phyloP scores from a whole-genome alignment of 2,888 invertebrate genomes.

The Chalcosyrphus nemorum region DNA sequence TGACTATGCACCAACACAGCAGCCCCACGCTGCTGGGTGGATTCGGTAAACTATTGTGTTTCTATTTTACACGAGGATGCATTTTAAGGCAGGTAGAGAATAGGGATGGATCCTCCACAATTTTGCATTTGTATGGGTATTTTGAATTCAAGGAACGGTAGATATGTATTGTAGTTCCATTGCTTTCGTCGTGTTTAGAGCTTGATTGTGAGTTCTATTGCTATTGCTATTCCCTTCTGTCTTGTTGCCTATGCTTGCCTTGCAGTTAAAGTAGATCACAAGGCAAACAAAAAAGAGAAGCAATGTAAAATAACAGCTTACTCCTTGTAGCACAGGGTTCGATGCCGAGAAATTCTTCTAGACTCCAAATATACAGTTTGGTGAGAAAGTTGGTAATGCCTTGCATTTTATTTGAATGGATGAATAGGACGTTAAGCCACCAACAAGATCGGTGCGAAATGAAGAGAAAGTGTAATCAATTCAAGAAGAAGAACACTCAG shows the following conservation, averaged over 20 bases:
- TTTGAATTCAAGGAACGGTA: constrained; percentile 1
- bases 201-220: constrained; percentile 14
- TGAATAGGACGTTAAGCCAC: no score
- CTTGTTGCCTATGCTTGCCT: not conserved
- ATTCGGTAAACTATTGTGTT: constrained; percentile 2
- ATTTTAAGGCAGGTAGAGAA: not conserved
- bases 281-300: not conserved
- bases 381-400: not conserved
- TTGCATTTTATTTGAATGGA: no score
- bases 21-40: not conserved
- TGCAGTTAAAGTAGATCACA: not conserved
- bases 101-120: not conserved
- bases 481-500: no score
- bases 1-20: not conserved
- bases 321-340: no score
- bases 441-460: no score
- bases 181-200: constrained; percentile 5
- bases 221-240: constrained; percentile 17
- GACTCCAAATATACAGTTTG: constrained; percentile 13
- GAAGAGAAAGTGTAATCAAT: no score
- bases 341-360: not conserved
- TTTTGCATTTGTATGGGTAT: constrained; percentile 25
- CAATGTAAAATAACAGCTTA: not conserved
- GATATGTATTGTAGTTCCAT: constrained; percentile 2
- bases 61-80: not conserved